Percentiles rank a stretch among this genome's conserved stretches.
These are phyloP conservation scores for Tachystola acroxantha DNA, from an alignment of 2,888 invertebrate genomes.

Conservation along the genomic window DNA sequence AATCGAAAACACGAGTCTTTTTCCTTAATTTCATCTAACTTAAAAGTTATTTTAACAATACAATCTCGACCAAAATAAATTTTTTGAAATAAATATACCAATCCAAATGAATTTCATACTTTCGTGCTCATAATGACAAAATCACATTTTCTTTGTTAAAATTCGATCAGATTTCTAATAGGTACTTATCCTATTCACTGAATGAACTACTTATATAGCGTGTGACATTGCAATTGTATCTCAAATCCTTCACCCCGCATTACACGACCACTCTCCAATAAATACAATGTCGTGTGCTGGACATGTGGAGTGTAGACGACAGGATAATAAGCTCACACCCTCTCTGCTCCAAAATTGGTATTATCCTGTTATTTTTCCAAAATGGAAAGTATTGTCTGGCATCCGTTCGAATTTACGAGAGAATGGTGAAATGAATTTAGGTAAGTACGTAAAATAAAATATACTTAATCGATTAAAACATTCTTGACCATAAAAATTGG, in stretches of 20 bases:
- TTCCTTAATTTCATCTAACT: too few relatives aligned
- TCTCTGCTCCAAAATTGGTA: constrained; percentile 44
- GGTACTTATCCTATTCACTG: constrained; percentile 21
- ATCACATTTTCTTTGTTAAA: constrained; percentile 9
- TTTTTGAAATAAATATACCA: too few relatives aligned
- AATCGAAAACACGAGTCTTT: too few relatives aligned
- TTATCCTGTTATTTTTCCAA: constrained; percentile 51
- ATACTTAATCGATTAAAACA: too few relatives aligned
- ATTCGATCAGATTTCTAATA: constrained; percentile 19
- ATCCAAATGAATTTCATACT: too few relatives aligned
- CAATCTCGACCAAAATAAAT: too few relatives aligned
- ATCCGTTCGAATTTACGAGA: constrained; percentile 1
- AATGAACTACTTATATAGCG: constrained; percentile 21
- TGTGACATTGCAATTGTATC: constrained; percentile 33
- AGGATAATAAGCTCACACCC: constrained; percentile 72
- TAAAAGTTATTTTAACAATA: too few relatives aligned
- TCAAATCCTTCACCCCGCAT: constrained; percentile 17
- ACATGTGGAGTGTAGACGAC: constrained; percentile 62
- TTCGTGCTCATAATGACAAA: too few relatives aligned
- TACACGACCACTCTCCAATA: constrained; percentile 23
- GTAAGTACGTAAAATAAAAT: not conserved
- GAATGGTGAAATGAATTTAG: not conserved
- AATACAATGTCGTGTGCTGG: constrained; percentile 32
- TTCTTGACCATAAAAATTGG: too few relatives aligned
- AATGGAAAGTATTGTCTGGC: constrained; percentile 22